These are phyloP conservation scores for Neelides folsomi DNA, from an alignment of 2,888 invertebrate species.

Conservation along the genomic window DNA sequence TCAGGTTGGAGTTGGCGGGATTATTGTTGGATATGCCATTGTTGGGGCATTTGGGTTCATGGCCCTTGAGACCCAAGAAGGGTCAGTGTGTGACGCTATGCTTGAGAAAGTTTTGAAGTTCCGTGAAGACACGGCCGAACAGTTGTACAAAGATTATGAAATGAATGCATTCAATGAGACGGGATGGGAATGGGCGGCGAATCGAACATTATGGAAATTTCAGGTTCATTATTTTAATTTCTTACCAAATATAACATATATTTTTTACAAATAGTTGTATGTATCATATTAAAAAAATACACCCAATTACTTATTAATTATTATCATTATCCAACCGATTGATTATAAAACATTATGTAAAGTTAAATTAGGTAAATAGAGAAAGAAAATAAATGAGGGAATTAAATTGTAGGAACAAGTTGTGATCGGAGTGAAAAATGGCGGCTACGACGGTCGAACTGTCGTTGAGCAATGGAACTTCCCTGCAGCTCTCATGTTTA, in stretches of 20 bases:
- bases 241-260: too few species aligned
- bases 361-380: too few species aligned
- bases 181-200: slow-evolving; percentile 49
- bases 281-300: too few species aligned
- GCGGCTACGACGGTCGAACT: slow-evolving; percentile 59
- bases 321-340: too few species aligned
- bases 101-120: slow-evolving; percentile 9
- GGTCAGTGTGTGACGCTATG: slow-evolving; percentile 37
- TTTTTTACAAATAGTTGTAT: too few species aligned
- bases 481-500: slow-evolving; percentile 77
- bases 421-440: slow-evolving; percentile 49
- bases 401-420: slow-evolving; percentile 42
- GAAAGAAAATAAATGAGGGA: too few species aligned
- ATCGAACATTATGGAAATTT: slow-evolving; percentile 50
- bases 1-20: slow-evolving; percentile 68
- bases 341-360: too few species aligned
- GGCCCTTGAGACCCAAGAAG: slow-evolving; percentile 54
- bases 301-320: too few species aligned
- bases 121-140: slow-evolving; percentile 39
- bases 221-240: slow-evolving; percentile 39
- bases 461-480: slow-evolving; percentile 64
- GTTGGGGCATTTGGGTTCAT: slow-evolving; percentile 71
- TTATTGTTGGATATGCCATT: slow-evolving; percentile 74
- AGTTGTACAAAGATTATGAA: slow-evolving; percentile 51
- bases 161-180: slow-evolving; percentile 56